These are phyloP conservation scores for Pentalonia nigronervosa DNA, from an alignment of 1,140 invertebrate genomes.

Conservation along the genomic window DNA sequence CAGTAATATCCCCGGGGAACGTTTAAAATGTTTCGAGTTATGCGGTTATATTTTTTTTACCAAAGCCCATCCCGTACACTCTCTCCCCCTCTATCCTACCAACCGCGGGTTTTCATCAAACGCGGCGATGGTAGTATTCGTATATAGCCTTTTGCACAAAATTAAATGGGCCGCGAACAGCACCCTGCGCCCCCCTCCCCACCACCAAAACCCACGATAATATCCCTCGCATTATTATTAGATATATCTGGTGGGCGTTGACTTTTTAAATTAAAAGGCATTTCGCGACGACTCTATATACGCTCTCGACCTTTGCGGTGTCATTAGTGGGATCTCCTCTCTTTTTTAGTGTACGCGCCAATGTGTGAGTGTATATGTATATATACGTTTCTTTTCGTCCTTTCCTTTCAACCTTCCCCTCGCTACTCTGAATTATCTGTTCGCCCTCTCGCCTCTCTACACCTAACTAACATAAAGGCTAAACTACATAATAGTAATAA, in stretches of 20 bases:
- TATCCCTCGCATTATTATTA: constrained; percentile 35
- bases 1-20: constrained; percentile 23
- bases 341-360: not conserved
- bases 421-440: not conserved
- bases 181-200: not conserved
- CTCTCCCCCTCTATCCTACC: not conserved
- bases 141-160: constrained; percentile 40
- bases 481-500: not conserved
- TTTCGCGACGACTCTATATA: constrained; percentile 28
- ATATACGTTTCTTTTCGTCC: constrained; percentile 16
- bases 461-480: constrained; percentile 24
- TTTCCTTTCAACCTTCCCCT: not conserved
- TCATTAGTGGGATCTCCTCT: constrained; percentile 53
- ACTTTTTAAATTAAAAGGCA: constrained; percentile 58
- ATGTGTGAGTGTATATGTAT: not conserved
- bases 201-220: not conserved
- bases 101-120: not conserved
- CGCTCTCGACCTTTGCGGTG: constrained; percentile 49
- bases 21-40: constrained; percentile 54
- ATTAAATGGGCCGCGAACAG: constrained; percentile 55
- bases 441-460: not conserved
- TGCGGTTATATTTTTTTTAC: constrained; percentile 45
- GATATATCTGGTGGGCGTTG: constrained; percentile 54
- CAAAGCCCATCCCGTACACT: not conserved
- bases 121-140: not conserved